Evolutionary conservation across 2,888 invertebrate genomes (phyloP).

Genomic region (Artemia sinica): DNA sequence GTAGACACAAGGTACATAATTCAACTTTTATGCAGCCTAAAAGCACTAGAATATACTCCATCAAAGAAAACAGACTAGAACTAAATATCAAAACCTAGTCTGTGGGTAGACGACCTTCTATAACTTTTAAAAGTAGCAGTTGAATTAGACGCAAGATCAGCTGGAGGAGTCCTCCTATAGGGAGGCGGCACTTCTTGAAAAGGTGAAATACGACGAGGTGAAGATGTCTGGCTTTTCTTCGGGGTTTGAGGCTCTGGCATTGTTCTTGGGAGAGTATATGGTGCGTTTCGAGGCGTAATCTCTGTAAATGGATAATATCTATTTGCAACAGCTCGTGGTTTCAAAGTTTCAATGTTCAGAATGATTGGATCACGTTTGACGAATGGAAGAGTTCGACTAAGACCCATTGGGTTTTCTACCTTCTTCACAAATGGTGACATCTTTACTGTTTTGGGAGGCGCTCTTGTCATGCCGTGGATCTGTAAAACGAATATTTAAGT

Average conservation of each 20-base stretch:
- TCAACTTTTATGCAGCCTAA: no score
- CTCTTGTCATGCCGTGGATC: no score
- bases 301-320: constrained; percentile 9
- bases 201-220: neutral
- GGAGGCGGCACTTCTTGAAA: constrained; percentile 6
- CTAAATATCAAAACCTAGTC: neutral
- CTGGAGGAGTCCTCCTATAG: neutral
- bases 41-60: no score
- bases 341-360: neutral
- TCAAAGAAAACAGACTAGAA: no score
- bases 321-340: constrained; percentile 1
- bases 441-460: neutral
- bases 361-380: neutral
- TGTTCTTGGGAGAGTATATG: constrained; percentile 9
- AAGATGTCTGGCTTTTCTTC: neutral
- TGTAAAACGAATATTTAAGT: no score
- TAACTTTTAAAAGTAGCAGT: constrained; percentile 10
- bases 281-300: neutral
- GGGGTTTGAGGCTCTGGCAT: neutral
- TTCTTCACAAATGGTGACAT: neutral
- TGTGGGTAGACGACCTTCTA: neutral
- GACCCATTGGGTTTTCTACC: neutral
- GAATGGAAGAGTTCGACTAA: neutral
- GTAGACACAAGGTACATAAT: no score
- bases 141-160: constrained; percentile 1